Percentiles rank a stretch among this genome's conserved stretches.
Conservation (phyloP, 2,888 invertebrate genomes). For the Coelogynopora nodosa region DNA sequence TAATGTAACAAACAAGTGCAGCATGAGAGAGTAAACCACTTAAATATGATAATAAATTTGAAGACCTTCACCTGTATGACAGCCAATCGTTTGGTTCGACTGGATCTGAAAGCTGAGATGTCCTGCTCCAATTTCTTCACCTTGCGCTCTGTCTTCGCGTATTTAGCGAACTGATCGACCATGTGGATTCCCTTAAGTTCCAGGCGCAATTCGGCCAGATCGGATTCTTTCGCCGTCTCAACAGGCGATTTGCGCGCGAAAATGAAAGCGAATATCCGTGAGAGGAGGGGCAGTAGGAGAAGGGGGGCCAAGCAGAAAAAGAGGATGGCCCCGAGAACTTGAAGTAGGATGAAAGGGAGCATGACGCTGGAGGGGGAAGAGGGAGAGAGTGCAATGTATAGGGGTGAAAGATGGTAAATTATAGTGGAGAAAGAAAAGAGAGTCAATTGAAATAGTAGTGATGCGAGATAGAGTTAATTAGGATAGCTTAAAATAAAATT, state of each 20-base stretch:
- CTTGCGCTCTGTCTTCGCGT: not conserved
- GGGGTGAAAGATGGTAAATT: too few species aligned
- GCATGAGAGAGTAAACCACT: not conserved
- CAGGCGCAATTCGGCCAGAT: not conserved
- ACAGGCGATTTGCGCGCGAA: not conserved
- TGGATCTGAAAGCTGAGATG: not conserved
- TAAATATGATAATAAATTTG: not conserved
- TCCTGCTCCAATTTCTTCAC: not conserved
- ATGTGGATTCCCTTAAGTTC: not conserved
- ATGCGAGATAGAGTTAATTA: too few species aligned
- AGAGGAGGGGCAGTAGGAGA: not conserved
- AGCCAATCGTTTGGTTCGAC: not conserved
- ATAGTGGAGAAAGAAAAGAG: too few species aligned
- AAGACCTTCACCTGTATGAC: not conserved
- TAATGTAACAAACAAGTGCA: too few species aligned
- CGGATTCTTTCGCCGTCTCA: not conserved
- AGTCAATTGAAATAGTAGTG: too few species aligned
- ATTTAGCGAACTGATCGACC: not conserved
- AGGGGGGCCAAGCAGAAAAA: not conserved
- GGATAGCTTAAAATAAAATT: too few species aligned
- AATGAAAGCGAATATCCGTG: not conserved
- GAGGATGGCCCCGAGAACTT: not conserved
- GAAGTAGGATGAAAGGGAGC: not conserved
- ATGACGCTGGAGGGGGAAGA: too few species aligned
- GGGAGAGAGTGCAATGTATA: too few species aligned